Percentiles rank a stretch among this genome's conserved stretches.
Evolutionary conservation across 2,888 invertebrate species (phyloP).

Genomic region (Serrognathus titanus): DNA sequence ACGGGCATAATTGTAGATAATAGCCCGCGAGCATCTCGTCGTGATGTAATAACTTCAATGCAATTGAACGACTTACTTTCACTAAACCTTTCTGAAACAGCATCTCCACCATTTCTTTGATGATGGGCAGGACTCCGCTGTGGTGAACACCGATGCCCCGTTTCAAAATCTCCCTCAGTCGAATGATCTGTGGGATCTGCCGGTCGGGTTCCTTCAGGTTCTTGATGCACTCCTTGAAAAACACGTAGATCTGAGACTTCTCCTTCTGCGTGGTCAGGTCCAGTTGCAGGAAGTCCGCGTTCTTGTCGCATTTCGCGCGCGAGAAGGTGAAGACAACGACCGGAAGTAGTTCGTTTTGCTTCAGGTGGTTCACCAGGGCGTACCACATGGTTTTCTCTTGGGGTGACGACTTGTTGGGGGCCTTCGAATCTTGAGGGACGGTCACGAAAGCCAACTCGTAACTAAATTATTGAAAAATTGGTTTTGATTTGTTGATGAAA

Average conservation of each 20-base stretch:
- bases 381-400: slow-evolving; percentile 82
- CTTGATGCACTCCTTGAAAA: slow-evolving; percentile 81
- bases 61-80: no score
- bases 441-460: slow-evolving; percentile 36
- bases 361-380: slow-evolving; percentile 78
- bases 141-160: slow-evolving; percentile 97
- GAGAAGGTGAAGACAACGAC: slow-evolving; percentile 94
- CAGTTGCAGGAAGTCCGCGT: slow-evolving; percentile 57
- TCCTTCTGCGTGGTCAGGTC: slow-evolving; percentile 83
- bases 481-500: no score
- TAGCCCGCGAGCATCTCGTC: no score
- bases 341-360: slow-evolving; percentile 79
- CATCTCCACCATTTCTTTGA: slow-evolving; percentile 99
- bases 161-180: slow-evolving; percentile 67
- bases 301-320: slow-evolving; percentile 73
- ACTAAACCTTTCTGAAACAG: slow-evolving; percentile 91
- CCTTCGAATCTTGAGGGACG: slow-evolving; percentile 16
- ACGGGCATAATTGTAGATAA: background rate
- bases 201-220: slow-evolving; percentile 77
- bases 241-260: slow-evolving; percentile 77
- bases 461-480: no score
- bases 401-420: no score
- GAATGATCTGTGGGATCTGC: slow-evolving; percentile 79
- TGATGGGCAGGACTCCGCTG: slow-evolving; percentile 94
- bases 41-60: no score